Evolutionary conservation across 64 coral and sea anemone genomes (phyloP).

Genomic region (Porites australiensis): DNA sequence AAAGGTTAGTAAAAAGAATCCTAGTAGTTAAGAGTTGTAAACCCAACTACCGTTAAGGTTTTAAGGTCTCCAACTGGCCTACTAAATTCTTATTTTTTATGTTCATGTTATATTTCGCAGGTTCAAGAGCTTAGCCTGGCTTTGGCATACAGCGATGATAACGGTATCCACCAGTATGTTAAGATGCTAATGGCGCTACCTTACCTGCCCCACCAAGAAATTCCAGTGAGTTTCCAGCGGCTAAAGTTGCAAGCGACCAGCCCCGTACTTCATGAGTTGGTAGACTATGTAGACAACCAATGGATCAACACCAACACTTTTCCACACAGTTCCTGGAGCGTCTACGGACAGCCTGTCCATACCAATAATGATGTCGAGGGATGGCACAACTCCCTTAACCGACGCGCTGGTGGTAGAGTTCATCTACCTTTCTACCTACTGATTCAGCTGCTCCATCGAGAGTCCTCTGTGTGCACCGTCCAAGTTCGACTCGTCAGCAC

Average conservation of each 20-base stretch:
- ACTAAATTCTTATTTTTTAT: too few relatives aligned
- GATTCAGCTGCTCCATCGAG: constrained; percentile 33
- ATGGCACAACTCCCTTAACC: constrained; percentile 6
- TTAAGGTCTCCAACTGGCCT: too few relatives aligned
- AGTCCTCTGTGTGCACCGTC: too few relatives aligned
- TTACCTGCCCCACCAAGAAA: background rate
- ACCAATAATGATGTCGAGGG: background rate
- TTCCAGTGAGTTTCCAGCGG: background rate
- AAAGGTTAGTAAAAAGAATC: constrained; percentile 30
- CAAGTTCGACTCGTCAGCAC: too few relatives aligned
- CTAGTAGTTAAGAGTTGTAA: too few relatives aligned
- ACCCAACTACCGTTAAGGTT: too few relatives aligned
- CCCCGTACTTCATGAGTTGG: too few relatives aligned
- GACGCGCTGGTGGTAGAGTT: background rate
- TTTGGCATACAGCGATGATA: background rate
- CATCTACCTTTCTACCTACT: constrained; percentile 23
- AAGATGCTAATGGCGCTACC: background rate
- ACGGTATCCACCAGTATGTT: background rate
- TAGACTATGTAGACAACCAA: too few relatives aligned
- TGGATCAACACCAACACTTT: background rate
- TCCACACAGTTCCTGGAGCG: background rate
- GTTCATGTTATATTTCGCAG: background rate
- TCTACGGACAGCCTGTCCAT: too few relatives aligned
- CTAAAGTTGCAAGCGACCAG: too few relatives aligned
- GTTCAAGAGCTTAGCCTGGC: background rate